Evolutionary conservation across 2,888 invertebrate genomes (phyloP), one percentile per base, ranked within the genome.

Genomic region (Theretra japonica): DNA sequence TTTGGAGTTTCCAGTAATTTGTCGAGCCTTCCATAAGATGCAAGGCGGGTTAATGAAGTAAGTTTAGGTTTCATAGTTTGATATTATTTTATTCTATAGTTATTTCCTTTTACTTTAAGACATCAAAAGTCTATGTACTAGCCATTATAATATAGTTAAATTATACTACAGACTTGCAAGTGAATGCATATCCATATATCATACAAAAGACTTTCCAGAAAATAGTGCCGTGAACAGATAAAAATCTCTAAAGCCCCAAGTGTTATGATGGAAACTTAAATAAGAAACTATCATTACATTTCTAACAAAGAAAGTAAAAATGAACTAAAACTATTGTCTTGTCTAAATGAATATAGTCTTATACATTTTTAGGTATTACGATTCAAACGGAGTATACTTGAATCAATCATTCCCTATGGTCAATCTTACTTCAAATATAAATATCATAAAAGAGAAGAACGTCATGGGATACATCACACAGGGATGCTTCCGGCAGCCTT

Each of bases 281-380:
- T 28, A 28, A 5, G 28, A 4, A 5, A 28, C 3, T 28, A 28
- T 28, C 28, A 28, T 28, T 28, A 28, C 28, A 28, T 5, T 28
- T 28, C 3, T 28, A 28, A 28, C 28, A 28, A 5, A 2, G 28
- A 28, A 28, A 28, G 28, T 28, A 28, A 28, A 28, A 28, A 28
- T 28, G 5, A 41, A 41, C 41, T 11, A 11, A 11, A 1, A 41
- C 11, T 11, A 41, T 41, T 41, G 11, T 59, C 1, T 21, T 59
- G n/a, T n/a, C n/a, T n/a, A n/a, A n/a, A n/a, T n/a, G n/a, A n/a
- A n/a, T n/a, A n/a, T n/a, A n/a, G n/a, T n/a, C n/a, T n/a, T n/a
- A n/a, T n/a, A n/a, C n/a, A n/a, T n/a, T 80, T 84, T 21, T 75
- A 87, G 87, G 69, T 78, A 83, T 76, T 87, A 83, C 58, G 82